Evolutionary conservation across 2,888 invertebrate genomes (phyloP), one percentile per base, ranked within the genome.

Genomic region (Thalpophila matura): DNA sequence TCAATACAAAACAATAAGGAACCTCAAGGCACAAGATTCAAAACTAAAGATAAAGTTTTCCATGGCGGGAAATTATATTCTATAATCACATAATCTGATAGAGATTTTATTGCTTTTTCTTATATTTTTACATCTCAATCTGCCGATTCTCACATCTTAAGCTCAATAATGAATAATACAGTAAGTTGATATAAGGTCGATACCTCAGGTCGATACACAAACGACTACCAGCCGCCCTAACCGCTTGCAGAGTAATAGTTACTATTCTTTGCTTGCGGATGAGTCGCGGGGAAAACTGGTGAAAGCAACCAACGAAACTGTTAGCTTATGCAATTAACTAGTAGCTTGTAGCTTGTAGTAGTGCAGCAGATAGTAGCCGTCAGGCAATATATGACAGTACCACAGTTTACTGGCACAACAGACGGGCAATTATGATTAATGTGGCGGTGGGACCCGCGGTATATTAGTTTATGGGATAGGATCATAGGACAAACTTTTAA

Each of bases 251-350:
- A 40, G 38, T 9, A 20, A 10, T 18, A 33, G n/a, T 38, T 4
- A 42, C 24, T n/a, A n/a, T n/a, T n/a, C n/a, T n/a, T n/a, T n/a
- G n/a, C n/a, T n/a, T 24, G 16, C 16, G 12, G 24, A 2, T 46
- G 10, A 46, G n/a, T 57, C 27, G 40, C 50, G 20, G 56, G 37
- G 29, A 57, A 57, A 68, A 12, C 64, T 38, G 24, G 64, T 37
- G 57, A 68, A 68, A 71, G 64, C 57, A 49, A 62, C 18, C 35
- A 59, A 64, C 72, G 65, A 72, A 46, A 65, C 42, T 54, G 49
- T 64, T 71, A 47, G 40, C 37, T 63, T 51, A 51, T 70, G 57
- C 33, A 71, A 64, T 53, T 51, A 62, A 31, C 70, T 31, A 1
- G 35, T 35, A 26, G 10, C 29, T 12, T 12, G 57, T 49, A 27